A percentile compares a stretch with the other conserved stretches of the same genome.
These are phyloP conservation scores for Bedellia somnulentella DNA, from an alignment of 2,888 invertebrate genomes.

Conservation along the genomic window DNA sequence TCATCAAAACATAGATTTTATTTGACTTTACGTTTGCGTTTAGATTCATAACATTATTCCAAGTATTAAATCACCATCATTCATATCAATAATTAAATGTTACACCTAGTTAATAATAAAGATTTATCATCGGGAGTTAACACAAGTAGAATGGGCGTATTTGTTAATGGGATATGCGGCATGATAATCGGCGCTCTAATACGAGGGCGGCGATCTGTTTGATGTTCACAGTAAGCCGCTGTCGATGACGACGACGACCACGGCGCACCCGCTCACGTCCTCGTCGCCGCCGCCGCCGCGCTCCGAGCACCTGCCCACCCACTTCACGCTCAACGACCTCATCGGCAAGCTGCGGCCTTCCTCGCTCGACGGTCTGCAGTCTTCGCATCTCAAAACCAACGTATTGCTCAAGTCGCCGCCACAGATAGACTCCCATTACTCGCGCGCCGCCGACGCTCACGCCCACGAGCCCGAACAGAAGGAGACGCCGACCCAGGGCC, in stretches of 20 bases:
- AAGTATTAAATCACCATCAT: not conserved
- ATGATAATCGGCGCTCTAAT: conserved; percentile 3
- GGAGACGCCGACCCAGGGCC: conserved; percentile 62
- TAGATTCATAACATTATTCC: not conserved
- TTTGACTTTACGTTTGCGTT: conserved; percentile 9
- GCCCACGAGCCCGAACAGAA: conserved; percentile 35
- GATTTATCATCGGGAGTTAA: too few relatives aligned
- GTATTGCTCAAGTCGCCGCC: conserved; percentile 54
- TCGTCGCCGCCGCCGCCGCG: conserved; percentile 58
- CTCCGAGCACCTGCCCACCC: conserved; percentile 55
- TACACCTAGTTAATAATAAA: too few relatives aligned
- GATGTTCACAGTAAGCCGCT: conserved; percentile 62
- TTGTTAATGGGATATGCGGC: too few relatives aligned
- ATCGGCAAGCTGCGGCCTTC: conserved; percentile 57
- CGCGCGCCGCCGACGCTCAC: conserved; percentile 52
- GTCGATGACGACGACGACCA: conserved; percentile 60
- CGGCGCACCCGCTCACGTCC: conserved; percentile 57
- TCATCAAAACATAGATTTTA: conserved; percentile 11
- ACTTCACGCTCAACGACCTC: conserved; percentile 58
- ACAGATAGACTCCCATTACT: conserved; percentile 63
- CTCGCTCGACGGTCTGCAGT: conserved; percentile 50
- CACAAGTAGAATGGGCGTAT: too few relatives aligned
- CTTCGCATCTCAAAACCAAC: conserved; percentile 47
- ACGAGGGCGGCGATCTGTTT: conserved; percentile 2
- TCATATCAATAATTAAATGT: too few relatives aligned